Percentiles rank a stretch among this genome's conserved stretches.
Evolutionary conservation across 2,888 invertebrate species (phyloP).

Genomic region (Rhodophaea formosa): DNA sequence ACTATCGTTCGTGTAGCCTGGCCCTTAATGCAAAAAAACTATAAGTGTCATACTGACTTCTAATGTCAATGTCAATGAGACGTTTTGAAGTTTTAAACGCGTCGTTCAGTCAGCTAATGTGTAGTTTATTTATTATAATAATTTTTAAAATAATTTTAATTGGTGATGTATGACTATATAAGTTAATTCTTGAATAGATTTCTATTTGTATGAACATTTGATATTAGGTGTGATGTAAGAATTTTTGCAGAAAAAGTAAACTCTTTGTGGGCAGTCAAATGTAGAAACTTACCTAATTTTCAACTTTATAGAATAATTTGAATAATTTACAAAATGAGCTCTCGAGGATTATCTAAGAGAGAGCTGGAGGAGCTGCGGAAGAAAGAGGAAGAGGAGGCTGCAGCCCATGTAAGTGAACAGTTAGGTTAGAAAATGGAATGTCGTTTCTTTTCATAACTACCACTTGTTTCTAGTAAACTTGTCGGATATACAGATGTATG

Average conservation of each 20-base stretch:
- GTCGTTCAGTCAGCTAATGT: not conserved
- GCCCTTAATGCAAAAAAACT: too few relatives aligned
- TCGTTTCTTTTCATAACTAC: not conserved
- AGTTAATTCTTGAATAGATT: not conserved
- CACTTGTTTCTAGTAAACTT: too few relatives aligned
- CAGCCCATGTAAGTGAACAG: conserved; percentile 86
- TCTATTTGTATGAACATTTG: not conserved
- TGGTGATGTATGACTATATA: not conserved
- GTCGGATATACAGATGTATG: too few relatives aligned
- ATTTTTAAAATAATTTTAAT: not conserved
- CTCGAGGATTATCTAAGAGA: conserved; percentile 87
- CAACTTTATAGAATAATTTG: not conserved
- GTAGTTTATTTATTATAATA: not conserved
- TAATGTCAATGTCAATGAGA: not conserved
- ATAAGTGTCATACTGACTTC: not conserved
- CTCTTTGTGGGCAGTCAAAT: not conserved
- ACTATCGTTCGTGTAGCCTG: too few relatives aligned
- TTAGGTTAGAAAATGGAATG: not conserved
- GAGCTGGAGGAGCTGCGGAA: conserved; percentile 93
- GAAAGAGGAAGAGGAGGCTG: conserved; percentile 94
- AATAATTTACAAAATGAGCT: conserved; percentile 63
- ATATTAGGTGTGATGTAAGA: not conserved
- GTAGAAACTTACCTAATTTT: not conserved
- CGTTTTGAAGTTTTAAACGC: not conserved
- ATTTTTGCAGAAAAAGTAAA: not conserved